Evolutionary conservation across 37 sponge, comb jelly and placozoan species (phyloP).

Genomic region (Hexactinellida sp.): DNA sequence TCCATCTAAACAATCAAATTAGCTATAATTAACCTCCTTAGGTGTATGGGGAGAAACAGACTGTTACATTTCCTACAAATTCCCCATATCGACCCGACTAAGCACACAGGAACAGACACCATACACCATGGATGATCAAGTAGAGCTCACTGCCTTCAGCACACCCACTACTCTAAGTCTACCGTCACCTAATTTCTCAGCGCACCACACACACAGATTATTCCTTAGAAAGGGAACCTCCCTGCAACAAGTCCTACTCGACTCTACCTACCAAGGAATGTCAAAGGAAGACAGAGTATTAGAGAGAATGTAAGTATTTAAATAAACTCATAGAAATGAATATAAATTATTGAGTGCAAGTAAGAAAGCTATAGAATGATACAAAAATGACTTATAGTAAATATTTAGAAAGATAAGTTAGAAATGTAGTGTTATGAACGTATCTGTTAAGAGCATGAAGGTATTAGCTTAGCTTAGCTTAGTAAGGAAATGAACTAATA

Average conservation of each 20-base stretch:
- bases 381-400: no score
- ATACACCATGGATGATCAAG: conserved; percentile 14
- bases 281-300: background rate
- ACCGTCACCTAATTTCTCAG: background rate
- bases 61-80: background rate
- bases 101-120: background rate
- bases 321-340: background rate
- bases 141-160: background rate
- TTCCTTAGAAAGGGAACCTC: background rate
- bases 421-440: no score
- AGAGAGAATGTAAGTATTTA: background rate
- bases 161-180: background rate
- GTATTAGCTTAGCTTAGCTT: no score
- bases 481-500: no score
- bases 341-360: background rate
- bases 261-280: conserved; percentile 3
- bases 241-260: conserved; percentile 8
- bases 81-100: background rate
- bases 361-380: background rate
- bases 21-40: background rate
- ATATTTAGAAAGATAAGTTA: no score
- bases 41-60: conserved; percentile 16
- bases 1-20: no score
- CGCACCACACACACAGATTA: background rate
- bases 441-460: no score